These are phyloP conservation scores for Therioaphis trifolii DNA, from an alignment of 2,888 invertebrate species.

Conservation along the genomic window DNA sequence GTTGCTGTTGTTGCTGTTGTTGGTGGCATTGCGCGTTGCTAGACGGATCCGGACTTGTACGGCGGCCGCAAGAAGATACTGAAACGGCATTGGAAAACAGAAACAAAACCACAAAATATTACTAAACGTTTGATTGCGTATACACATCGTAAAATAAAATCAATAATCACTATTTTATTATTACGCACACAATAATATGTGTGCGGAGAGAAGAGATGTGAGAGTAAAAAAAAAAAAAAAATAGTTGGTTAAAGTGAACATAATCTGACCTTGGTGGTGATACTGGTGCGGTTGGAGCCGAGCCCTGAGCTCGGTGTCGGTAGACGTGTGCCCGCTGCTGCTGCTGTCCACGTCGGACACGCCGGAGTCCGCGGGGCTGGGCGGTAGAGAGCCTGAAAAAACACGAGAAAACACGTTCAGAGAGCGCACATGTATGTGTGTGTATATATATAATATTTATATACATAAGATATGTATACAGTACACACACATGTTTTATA, in stretches of 20 bases:
- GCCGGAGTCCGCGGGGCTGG: conserved; percentile 96
- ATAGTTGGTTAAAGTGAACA: neutral
- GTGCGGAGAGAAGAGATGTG: neutral
- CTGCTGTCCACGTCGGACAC: conserved; percentile 97
- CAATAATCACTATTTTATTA: too few species aligned
- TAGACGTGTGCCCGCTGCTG: conserved; percentile 74
- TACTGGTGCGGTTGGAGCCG: conserved; percentile 77
- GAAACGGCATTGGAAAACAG: neutral
- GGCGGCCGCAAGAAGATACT: conserved; percentile 59
- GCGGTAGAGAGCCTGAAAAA: conserved; percentile 88
- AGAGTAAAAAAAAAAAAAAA: neutral
- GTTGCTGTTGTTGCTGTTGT: conserved; percentile 45
- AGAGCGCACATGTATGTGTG: neutral
- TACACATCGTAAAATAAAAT: too few species aligned
- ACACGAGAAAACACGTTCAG: conserved; percentile 66
- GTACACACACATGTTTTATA: neutral
- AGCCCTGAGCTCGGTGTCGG: conserved; percentile 84
- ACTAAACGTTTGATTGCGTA: too few species aligned
- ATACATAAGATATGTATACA: too few species aligned
- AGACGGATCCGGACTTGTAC: conserved; percentile 51
- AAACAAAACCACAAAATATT: neutral
- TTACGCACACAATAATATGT: too few species aligned
- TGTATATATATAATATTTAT: too few species aligned
- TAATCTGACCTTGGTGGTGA: conserved; percentile 64
- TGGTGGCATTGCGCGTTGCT: conserved; percentile 46